phyloP scores from a whole-genome alignment of 2,113 vertebrate species.

The Actenoides hombroni region DNA sequence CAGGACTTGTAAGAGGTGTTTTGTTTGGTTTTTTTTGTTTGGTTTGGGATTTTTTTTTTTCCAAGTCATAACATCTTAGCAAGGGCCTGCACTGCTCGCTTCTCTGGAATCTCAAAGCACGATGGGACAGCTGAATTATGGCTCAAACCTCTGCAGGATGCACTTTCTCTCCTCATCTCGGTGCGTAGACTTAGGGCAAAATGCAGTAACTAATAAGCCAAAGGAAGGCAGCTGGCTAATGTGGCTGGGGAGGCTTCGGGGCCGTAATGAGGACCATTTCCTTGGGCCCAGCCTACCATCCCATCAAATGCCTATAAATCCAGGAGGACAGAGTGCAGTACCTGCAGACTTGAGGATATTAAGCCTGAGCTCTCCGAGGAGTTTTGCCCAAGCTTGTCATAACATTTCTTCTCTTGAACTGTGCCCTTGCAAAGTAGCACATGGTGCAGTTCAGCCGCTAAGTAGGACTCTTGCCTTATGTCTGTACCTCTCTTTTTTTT shows the following conservation, averaged over 20 bases:
- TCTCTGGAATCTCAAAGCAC: background rate
- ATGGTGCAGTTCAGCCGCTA: background rate
- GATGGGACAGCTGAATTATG: background rate
- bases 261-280: background rate
- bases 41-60: background rate
- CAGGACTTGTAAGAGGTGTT: background rate
- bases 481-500: background rate
- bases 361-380: rapidly evolving
- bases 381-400: background rate
- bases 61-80: background rate
- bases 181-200: background rate
- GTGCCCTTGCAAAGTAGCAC: background rate
- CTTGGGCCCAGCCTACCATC: background rate
- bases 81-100: background rate
- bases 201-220: background rate
- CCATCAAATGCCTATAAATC: background rate
- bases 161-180: background rate
- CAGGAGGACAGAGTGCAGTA: background rate
- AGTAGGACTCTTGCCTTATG: background rate
- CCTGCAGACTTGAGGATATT: background rate
- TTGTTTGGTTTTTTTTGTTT: background rate
- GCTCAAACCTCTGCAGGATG: background rate
- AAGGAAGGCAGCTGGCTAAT: background rate
- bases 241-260: background rate
- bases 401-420: background rate